phyloP scores from a whole-genome alignment of 2,797 vertebrate species.

The Limnodromus scolopaceus region DNA sequence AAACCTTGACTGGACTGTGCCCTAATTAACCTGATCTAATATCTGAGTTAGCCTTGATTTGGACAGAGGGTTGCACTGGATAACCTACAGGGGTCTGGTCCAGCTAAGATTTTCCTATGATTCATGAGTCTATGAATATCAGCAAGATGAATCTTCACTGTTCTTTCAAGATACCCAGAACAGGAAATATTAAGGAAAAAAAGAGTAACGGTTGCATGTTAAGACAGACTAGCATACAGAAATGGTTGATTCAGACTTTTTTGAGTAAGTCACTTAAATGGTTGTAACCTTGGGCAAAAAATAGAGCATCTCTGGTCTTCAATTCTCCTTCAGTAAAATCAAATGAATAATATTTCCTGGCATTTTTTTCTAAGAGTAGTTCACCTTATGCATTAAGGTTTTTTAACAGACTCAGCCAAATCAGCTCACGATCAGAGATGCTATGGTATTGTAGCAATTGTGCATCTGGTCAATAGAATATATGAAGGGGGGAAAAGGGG shows the following conservation, averaged over 20 bases:
- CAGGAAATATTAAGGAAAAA: neutral
- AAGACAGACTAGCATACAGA: neutral
- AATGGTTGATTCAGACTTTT: neutral
- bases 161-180: neutral
- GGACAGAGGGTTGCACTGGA: neutral
- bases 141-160: neutral
- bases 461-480: neutral
- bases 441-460: neutral
- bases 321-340: neutral
- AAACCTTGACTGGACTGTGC: neutral
- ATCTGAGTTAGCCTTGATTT: neutral
- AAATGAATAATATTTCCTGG: neutral
- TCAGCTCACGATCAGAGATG: neutral
- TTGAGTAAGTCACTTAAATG: neutral
- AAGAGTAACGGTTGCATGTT: neutral
- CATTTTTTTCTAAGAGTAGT: neutral
- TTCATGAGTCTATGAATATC: neutral
- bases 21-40: neutral
- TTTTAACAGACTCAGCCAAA: neutral
- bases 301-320: neutral
- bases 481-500: fast-evolving
- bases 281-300: neutral
- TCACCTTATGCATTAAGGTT: neutral
- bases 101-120: neutral
- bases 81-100: neutral